Evolutionary conservation across 2,113 vertebrate genomes (phyloP).

Genomic region (Pachyramphus minor): DNA sequence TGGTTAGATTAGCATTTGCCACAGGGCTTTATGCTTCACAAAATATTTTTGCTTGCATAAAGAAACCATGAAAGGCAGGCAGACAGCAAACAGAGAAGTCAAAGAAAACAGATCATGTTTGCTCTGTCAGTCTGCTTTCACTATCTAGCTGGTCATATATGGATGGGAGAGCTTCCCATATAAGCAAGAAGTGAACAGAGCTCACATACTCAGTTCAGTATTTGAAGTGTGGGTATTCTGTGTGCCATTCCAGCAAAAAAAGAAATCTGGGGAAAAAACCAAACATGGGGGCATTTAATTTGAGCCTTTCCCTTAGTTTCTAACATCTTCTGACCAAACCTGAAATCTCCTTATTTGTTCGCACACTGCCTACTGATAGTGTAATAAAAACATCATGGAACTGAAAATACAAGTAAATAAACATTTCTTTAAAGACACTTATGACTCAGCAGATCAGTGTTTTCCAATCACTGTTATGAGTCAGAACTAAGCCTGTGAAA

Average conservation of each 20-base stretch:
- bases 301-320: not conserved
- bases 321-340: not conserved
- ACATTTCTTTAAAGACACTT: not conserved
- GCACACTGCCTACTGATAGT: not conserved
- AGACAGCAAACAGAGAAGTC: not conserved
- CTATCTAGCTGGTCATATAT: not conserved
- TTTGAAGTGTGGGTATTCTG: not conserved
- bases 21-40: slow-evolving; percentile 47
- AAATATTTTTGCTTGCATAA: slow-evolving; percentile 54
- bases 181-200: not conserved
- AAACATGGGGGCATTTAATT: not conserved
- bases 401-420: slow-evolving; percentile 9
- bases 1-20: slow-evolving; percentile 63
- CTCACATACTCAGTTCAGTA: not conserved
- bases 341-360: not conserved
- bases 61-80: not conserved
- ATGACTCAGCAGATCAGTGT: slow-evolving; percentile 12
- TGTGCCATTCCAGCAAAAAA: not conserved
- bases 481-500: slow-evolving; percentile 4
- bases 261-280: too few relatives aligned
- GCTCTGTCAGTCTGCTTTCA: not conserved
- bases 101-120: slow-evolving; percentile 12
- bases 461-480: slow-evolving; percentile 13
- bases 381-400: not conserved
- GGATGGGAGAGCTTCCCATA: not conserved